Evolutionary conservation across 2,113 vertebrate species (phyloP).

Genomic region (Polyodon spathula): DNA sequence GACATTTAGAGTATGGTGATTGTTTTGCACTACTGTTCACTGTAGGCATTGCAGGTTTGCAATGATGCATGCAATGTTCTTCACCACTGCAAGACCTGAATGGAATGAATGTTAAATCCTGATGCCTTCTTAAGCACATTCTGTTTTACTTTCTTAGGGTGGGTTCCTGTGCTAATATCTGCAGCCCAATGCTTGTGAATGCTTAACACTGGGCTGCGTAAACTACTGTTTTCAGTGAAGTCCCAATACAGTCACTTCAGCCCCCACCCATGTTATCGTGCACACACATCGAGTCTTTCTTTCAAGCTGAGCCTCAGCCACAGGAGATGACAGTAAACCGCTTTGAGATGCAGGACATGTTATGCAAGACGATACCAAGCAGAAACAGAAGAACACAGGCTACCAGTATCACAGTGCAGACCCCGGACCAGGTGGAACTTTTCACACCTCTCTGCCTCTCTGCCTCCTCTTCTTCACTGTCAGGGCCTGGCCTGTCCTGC

Average conservation of each 20-base stretch:
- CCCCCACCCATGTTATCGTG: not conserved
- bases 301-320: slow-evolving; percentile 59
- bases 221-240: not conserved
- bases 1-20: slow-evolving; percentile 21
- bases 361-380: slow-evolving; percentile 79
- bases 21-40: slow-evolving; percentile 29
- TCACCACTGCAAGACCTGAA: slow-evolving; percentile 17
- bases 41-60: slow-evolving; percentile 20
- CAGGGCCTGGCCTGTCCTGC: slow-evolving; percentile 31
- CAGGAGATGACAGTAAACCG: slow-evolving; percentile 96
- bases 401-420: slow-evolving; percentile 91
- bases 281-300: not conserved
- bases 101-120: not conserved
- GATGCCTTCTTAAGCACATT: slow-evolving; percentile 14
- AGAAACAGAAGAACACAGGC: slow-evolving; percentile 89
- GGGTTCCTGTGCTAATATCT: slow-evolving; percentile 2
- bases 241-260: not conserved
- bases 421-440: slow-evolving; percentile 85
- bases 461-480: slow-evolving; percentile 40
- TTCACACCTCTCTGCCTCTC: slow-evolving; percentile 64
- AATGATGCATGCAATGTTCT: slow-evolving; percentile 47
- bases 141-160: slow-evolving; percentile 8
- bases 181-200: not conserved
- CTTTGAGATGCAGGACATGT: slow-evolving; percentile 90
- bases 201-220: not conserved